These are phyloP conservation scores for Homarus gammarus DNA, from an alignment of 2,888 invertebrate species.

Conservation along the genomic window DNA sequence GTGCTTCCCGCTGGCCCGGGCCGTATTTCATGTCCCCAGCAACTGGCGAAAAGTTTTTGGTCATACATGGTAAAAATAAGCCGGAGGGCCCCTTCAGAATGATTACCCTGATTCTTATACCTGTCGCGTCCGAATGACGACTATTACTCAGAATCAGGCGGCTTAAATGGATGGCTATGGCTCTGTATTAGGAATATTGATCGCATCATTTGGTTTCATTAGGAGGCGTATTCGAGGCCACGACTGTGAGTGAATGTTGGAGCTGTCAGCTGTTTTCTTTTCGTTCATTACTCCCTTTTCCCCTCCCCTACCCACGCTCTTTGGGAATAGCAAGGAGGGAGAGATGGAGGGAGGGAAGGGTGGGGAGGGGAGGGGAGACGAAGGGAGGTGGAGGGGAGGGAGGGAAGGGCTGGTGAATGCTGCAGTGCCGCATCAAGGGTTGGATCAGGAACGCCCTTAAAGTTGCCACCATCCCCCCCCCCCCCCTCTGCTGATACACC, in stretches of 20 bases:
- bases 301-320: constrained; percentile 6
- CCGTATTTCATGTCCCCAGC: constrained; percentile 61
- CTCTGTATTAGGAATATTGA: constrained; percentile 71
- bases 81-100: constrained; percentile 56
- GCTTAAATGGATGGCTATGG: constrained; percentile 69
- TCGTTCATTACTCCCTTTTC: constrained; percentile 51
- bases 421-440: background rate
- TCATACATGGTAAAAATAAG: constrained; percentile 65
- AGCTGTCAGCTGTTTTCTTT: constrained; percentile 60
- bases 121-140: constrained; percentile 65
- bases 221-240: constrained; percentile 62
- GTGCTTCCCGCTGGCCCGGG: constrained; percentile 24
- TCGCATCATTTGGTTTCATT: constrained; percentile 69
- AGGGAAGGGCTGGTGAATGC: background rate
- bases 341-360: background rate
- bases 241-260: constrained; percentile 60
- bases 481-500: no score
- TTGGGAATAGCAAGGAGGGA: constrained; percentile 8
- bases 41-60: constrained; percentile 56
- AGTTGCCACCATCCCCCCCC: constrained; percentile 5
- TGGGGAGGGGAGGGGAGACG: background rate
- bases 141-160: constrained; percentile 68
- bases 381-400: constrained; percentile 1
- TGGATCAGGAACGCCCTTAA: constrained; percentile 22
- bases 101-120: constrained; percentile 70